Base-by-base conservation (phyloP, 2,113 vertebrate genomes). In the Myodes glareolus region DNA sequence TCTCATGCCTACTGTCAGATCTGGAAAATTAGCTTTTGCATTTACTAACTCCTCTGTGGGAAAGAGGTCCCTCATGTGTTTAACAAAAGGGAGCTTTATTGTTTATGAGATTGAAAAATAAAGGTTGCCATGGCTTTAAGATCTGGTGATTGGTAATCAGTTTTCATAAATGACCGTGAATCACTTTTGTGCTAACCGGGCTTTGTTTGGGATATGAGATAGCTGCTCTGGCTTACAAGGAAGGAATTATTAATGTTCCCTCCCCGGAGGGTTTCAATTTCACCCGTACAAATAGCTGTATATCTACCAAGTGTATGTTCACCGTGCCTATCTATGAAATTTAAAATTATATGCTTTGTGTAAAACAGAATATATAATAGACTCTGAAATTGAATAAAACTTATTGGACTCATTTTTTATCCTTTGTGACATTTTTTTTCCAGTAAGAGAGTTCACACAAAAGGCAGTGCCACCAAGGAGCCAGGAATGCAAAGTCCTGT, bases 381-480 rank as follows among this genome's bases (percentile, higher is more conserved):
- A 97, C 97, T 97, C 97, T 96, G 97, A 98, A 98, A 98, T 97
- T 98, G 97, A 98, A 98, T 98, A 97, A 98, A 98, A 98, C 97
- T 97, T 98, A 97, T 97, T 97, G 95, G 96, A 85, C 94, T 97
- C 97, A 97, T 98, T 98, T 97, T 98, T 98, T 97, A 97, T 97
- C 96, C 96, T 97, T 97, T 97, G 97, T 98, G 98, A 97, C 96
- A 96, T 97, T 97, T 97, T 97, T 97, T 97, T 97, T 96, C 87
- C 93, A 95, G 86, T 90, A 90, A 97, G 89, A 90, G 96, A 97
- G 95, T 97, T 96, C 98, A 97, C 97, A 98, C 97, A 98, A 98
- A 98, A 98, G 96, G 88, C 96, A 97, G 39, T 92, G 89, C 96
- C 98, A 97, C 96, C 97, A 96, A 97, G 97, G 95, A 98, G 47